Conservation (phyloP, 2,113 vertebrate species). For the Amphiprion percula region DNA sequence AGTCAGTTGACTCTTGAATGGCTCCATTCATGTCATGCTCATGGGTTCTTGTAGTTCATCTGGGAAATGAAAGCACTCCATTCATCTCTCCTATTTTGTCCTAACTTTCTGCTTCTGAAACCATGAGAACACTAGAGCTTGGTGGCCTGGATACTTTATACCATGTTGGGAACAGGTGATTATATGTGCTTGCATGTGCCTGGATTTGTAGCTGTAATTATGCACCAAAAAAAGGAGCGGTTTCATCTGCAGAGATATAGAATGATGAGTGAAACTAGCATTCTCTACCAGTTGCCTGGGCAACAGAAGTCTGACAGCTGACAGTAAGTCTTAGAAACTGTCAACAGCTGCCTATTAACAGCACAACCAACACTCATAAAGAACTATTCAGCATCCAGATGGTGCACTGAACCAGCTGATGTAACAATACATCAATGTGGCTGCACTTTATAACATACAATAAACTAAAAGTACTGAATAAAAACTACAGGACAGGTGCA, state of each 20-base stretch:
- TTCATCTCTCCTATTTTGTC: neutral
- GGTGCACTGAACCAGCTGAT: neutral
- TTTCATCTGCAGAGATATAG: neutral
- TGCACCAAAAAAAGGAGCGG: neutral
- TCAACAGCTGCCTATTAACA: constrained; percentile 46
- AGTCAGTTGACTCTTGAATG: constrained; percentile 3
- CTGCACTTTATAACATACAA: neutral
- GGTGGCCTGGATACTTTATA: neutral
- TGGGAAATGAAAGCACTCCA: neutral
- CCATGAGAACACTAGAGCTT: neutral
- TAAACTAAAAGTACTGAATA: neutral
- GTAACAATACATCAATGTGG: constrained; percentile 2
- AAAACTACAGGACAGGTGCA: constrained; percentile 10
- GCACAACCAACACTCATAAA: constrained; percentile 15
- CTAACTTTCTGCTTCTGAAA: neutral
- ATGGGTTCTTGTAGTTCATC: too few relatives aligned
- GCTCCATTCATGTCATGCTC: neutral
- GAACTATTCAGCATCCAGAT: constrained; percentile 32
- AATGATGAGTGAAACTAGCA: constrained; percentile 22
- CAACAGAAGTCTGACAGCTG: constrained; percentile 41
- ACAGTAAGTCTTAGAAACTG: constrained; percentile 26
- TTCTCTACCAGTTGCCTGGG: constrained; percentile 12
- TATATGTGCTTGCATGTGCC: neutral
- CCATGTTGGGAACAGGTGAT: neutral
- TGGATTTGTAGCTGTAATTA: neutral